Evolutionary conservation across 2,797 vertebrate species (phyloP).

Genomic region (Etheostoma nigrum): DNA sequence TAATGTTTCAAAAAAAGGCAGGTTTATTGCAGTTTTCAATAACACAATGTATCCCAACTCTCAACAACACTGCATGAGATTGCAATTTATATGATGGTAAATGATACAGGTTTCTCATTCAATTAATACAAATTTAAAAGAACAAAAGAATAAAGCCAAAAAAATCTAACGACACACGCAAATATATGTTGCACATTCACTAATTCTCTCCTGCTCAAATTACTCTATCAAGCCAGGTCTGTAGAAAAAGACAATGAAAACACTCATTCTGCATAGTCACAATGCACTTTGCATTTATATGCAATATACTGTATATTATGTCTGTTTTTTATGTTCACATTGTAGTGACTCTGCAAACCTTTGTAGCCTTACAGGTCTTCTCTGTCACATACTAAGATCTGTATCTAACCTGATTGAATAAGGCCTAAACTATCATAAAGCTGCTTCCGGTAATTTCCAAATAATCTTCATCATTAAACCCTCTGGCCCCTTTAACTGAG

Average conservation of each 20-base stretch:
- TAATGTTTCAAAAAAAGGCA: constrained; percentile 78
- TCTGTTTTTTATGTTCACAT: constrained; percentile 42
- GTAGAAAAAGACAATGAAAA: constrained; percentile 69
- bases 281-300: constrained; percentile 68
- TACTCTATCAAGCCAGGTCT: constrained; percentile 58
- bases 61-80: constrained; percentile 60
- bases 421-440: constrained; percentile 46
- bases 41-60: constrained; percentile 60
- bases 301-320: constrained; percentile 41
- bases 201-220: constrained; percentile 45
- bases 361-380: constrained; percentile 19
- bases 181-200: constrained; percentile 55
- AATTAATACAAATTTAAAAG: constrained; percentile 47
- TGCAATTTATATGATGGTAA: constrained; percentile 57
- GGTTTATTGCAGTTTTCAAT: constrained; percentile 85
- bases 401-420: constrained; percentile 54
- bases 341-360: constrained; percentile 57
- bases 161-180: constrained; percentile 14
- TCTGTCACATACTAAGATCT: constrained; percentile 37
- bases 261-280: constrained; percentile 78
- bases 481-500: constrained; percentile 14
- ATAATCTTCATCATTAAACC: constrained; percentile 47
- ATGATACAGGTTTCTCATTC: constrained; percentile 38
- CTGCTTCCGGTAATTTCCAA: constrained; percentile 43
- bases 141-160: constrained; percentile 3